Evolutionary conservation across 1,140 invertebrate species (phyloP), one percentile per base, ranked within the genome.

Genomic region (Drosophila jambulina): DNA sequence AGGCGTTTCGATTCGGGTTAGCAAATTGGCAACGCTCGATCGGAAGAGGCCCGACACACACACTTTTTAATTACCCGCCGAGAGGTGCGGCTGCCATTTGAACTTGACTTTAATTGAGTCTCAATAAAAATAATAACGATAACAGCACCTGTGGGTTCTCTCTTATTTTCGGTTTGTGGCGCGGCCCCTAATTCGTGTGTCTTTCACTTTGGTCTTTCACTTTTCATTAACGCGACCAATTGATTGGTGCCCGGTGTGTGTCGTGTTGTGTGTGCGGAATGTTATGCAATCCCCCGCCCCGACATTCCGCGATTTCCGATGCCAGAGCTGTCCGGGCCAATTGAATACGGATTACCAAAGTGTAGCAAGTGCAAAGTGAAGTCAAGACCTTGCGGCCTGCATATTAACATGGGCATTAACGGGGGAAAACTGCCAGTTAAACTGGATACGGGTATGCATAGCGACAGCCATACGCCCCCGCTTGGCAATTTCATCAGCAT

Each of bases 101-200:
- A 88, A 88, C 84, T 88, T 88, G 84, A 90, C 84, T 88, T 88
- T 88, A 88, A 88, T 88, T 88, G 84, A 65, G 65, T 88, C 70
- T 88, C 80, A 78, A 88, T 83, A 71, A 84, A 83, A 84, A 77
- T 79, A 88, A 81, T 81, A 70, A 40, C 51, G 34, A 49, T 48
- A 43, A 40, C 36, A 29, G 43, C 54, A 60, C 45, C 40, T 48
- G 43, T 74, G 67, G 56, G 67, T 72, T 72, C 69, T 72, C 69
- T 36, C 42, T n/a, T 21, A 23, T 46, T 48, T 54, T 32, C 4
- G 17, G 48, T 34, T 45, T 15, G 42, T 27, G 46, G 46, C 25
- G 25, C 23, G 27, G 53, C 27, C 27, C n/a, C 38, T 10, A 45
- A 27, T 58, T 57, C 45, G 62, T 34, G 2, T 25, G 60, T 84